Evolutionary conservation across 2,113 vertebrate species (phyloP), one percentile per base, ranked within the genome.

Genomic region (Perccottus glenii): DNA sequence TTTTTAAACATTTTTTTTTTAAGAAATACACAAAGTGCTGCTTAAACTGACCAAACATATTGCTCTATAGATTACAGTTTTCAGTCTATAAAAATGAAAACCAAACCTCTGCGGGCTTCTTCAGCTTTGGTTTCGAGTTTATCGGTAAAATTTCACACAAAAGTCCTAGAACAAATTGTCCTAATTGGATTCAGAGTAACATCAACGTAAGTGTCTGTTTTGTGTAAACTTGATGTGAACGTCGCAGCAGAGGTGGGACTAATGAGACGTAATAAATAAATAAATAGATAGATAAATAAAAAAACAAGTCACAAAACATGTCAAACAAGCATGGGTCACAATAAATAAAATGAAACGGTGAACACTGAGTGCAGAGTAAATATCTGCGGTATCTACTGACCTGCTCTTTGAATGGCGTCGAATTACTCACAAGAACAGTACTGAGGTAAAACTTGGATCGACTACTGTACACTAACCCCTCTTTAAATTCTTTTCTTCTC

Each of bases 21-120:
- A 93, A 94, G 94, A 95, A 98, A 97, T 94, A 98, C 96, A 98
- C 95, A 97, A 98, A 98, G 96, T 98, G 96, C 96, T 95, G 95
- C 94, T 95, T 69, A 94, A 27, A 98, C 94, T 94, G 94, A 98
- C 94, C 96, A 94, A 96, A 98, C 96, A 96, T 99, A 98, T 98
- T 99, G 97, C 97, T 98, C 95, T 95, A 96, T 94, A 96, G 94
- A 95, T 96, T 94, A 96, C 93, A 96, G 94, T 94, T 93, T 92
- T 93, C 87, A 90, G 91, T 93, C 87, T 93, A 92, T 93, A 93
- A 88, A 81, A 92, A 94, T 86, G 67, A 93, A 94, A 96, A 96
- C 93, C 94, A 95, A 27, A 95, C 92, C 93, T 95, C 94, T 95
- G 94, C 93, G 96, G 95, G 93, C 94, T 94, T 55, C 93, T 93